Conservation (phyloP, 2,888 invertebrate species). For the Noctua comes region DNA sequence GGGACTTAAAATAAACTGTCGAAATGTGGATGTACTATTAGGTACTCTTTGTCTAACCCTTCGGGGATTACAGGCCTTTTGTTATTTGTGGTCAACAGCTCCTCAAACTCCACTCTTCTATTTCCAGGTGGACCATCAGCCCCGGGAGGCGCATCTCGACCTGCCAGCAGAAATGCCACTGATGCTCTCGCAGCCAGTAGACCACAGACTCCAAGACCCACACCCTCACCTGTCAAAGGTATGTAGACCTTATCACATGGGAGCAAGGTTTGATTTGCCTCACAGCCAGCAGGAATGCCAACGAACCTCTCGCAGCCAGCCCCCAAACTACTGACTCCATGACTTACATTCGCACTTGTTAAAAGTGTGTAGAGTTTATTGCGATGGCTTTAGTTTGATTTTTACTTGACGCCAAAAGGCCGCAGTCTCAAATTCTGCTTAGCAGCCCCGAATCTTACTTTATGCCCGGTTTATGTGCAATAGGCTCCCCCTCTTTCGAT, state of each 20-base stretch:
- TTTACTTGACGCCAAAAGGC: background rate
- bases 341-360: slow-evolving; percentile 82
- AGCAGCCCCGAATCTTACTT: too few relatives aligned
- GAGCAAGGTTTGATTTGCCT: background rate
- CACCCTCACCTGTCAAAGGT: slow-evolving; percentile 88
- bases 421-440: background rate
- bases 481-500: background rate
- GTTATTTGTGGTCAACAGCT: background rate
- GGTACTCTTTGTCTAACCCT: background rate
- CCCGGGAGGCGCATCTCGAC: slow-evolving; percentile 70
- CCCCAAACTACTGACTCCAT: background rate
- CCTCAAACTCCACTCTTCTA: background rate
- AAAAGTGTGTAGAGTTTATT: slow-evolving; percentile 81
- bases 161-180: slow-evolving; percentile 74
- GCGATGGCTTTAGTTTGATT: background rate
- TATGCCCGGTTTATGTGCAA: background rate
- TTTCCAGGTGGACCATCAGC: slow-evolving; percentile 14
- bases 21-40: background rate
- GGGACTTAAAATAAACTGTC: background rate
- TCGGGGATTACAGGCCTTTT: background rate
- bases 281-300: slow-evolving; percentile 57
- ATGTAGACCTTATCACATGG: slow-evolving; percentile 14
- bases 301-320: slow-evolving; percentile 67
- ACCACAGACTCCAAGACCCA: slow-evolving; percentile 81
- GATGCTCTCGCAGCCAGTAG: slow-evolving; percentile 71